These are phyloP conservation scores for Copsychus sechellarum DNA, from an alignment of 2,113 vertebrate species.

Conservation along the genomic window DNA sequence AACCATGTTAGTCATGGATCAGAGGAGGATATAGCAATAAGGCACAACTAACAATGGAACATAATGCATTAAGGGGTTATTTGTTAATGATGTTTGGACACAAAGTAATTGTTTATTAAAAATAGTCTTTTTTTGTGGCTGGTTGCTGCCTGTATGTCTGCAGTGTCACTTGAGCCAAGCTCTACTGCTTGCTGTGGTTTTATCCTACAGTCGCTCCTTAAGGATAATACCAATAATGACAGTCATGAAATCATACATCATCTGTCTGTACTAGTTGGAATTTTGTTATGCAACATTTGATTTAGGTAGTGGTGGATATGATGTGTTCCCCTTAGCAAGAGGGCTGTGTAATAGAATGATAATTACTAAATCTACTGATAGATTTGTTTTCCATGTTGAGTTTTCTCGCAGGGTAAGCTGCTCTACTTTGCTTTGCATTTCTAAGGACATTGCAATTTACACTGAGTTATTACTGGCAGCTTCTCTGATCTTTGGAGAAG, in stretches of 20 bases:
- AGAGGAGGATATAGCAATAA: neutral
- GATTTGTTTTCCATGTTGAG: neutral
- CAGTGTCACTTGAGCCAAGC: neutral
- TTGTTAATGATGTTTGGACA: neutral
- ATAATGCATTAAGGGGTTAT: neutral
- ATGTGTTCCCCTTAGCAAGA: neutral
- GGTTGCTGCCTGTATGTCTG: neutral
- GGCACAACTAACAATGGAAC: neutral
- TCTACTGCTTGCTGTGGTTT: neutral
- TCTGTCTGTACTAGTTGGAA: neutral
- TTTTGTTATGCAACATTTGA: neutral
- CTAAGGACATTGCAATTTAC: neutral
- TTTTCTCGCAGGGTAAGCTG: neutral
- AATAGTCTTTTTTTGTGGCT: neutral
- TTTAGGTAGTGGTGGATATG: neutral
- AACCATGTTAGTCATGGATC: neutral
- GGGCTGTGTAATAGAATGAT: neutral
- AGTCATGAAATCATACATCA: neutral
- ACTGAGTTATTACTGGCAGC: neutral
- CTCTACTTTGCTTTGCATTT: neutral
- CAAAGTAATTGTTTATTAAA: neutral
- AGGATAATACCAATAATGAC: neutral
- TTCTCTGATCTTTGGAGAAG: neutral
- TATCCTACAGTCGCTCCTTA: neutral
- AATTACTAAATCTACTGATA: neutral